Evolutionary conservation across 2,888 invertebrate species (phyloP).

Genomic region (Frankliniella fusca): DNA sequence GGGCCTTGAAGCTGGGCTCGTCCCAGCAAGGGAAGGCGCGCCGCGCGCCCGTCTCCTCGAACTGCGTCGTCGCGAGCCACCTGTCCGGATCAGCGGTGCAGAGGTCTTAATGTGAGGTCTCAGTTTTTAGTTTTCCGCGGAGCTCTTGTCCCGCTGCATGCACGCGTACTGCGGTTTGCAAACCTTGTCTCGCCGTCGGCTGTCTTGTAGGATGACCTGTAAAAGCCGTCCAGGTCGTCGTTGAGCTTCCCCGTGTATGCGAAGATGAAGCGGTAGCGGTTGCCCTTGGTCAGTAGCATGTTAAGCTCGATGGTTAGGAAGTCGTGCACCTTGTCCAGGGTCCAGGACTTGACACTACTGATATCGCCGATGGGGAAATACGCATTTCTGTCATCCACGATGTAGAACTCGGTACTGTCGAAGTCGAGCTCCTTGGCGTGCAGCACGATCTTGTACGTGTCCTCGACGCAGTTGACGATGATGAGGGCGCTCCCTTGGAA

Average conservation of each 20-base stretch:
- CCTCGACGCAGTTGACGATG: background rate
- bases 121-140: background rate
- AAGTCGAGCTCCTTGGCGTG: background rate
- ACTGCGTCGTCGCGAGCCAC: background rate
- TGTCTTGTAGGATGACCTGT: background rate
- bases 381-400: background rate
- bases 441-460: background rate
- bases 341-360: background rate
- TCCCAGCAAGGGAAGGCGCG: slow-evolving; percentile 2
- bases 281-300: background rate
- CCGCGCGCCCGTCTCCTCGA: background rate
- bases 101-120: background rate
- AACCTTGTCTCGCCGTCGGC: background rate
- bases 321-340: background rate
- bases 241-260: background rate
- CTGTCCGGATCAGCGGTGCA: background rate
- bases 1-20: slow-evolving; percentile 18
- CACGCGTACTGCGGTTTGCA: background rate
- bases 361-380: background rate
- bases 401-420: background rate
- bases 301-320: background rate
- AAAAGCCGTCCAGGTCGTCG: slow-evolving; percentile 12
- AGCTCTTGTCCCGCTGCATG: slow-evolving; percentile 46
- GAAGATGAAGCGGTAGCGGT: background rate
- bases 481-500: background rate